These are phyloP conservation scores for Oophaga sylvatica DNA, from an alignment of 2,797 vertebrate genomes.

Conservation along the genomic window DNA sequence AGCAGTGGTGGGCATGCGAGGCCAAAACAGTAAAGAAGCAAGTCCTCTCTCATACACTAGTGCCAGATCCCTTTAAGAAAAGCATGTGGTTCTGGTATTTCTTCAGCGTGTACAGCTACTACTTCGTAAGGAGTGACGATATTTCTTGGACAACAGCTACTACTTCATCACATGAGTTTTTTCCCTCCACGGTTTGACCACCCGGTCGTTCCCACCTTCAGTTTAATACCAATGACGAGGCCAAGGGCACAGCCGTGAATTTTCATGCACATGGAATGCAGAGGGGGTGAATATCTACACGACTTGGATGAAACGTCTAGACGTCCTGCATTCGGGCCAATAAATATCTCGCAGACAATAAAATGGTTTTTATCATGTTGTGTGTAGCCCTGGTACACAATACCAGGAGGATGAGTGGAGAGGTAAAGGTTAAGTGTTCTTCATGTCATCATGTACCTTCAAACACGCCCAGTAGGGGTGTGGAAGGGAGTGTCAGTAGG, in stretches of 20 bases:
- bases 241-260: constrained; percentile 18
- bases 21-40: no score
- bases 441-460: no score
- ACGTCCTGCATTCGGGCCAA: constrained; percentile 42
- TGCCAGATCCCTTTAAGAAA: background rate
- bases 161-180: background rate
- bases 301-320: constrained; percentile 52
- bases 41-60: background rate
- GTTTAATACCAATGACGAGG: constrained; percentile 17
- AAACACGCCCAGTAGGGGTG: no score
- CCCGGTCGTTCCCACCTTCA: background rate
- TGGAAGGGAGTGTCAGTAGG: no score
- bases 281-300: constrained; percentile 30
- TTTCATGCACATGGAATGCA: constrained; percentile 21
- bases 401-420: no score
- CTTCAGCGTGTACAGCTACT: background rate
- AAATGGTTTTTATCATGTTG: constrained; percentile 53
- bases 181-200: background rate
- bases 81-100: background rate
- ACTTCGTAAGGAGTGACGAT: no score
- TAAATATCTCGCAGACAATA: constrained; percentile 52
- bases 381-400: no score
- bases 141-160: no score
- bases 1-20: no score
- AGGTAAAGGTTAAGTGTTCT: no score